Evolutionary conservation across 1,140 invertebrate genomes (phyloP), one percentile per base, ranked within the genome.

Genomic region (Drosophila quadrilineata): DNA sequence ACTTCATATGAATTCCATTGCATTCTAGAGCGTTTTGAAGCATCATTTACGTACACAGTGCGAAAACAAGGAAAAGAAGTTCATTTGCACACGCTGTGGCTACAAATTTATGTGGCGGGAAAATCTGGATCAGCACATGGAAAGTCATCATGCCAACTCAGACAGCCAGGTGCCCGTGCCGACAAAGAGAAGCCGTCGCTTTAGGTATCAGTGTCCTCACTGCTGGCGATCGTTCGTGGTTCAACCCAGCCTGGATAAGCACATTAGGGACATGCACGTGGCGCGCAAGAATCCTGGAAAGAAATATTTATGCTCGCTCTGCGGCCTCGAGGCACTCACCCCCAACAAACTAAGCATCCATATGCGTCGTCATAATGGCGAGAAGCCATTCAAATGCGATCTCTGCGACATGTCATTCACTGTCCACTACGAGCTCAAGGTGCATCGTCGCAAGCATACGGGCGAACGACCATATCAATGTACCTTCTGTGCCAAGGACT

Each of bases 301-400:
- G 28, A 79, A 58, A 73, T 91, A 86, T 56, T 76, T 92, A 3
- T 92, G 92, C 62, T 88, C 91, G 2, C 91, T 92, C 40, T 92
- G 92, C 69, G 92, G 92, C 6, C 86, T 91, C 3, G 90, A 90
- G n/a, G 91, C 92, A 60, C 89, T 91, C 3, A 92, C 91, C 19
- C 91, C 91, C 2, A 92, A 91, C 6, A 92, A 92, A 48, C 79
- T 92, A 0, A 91, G 90, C 19, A 92, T 93, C 1, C 93, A 93
- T 46, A 92, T 93, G 91, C 89, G 92, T 0, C 84, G 92, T 0
- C 92, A 92, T 59, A 92, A 67, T 31, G 79, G 87, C n/a, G 87
- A 89, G 4, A 89, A 89, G 22, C 87, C 87, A 6, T 89, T 86
- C 6, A 89, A 89, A 31, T 89, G 87, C 48, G 87, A 89, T 65